A percentile compares a stretch with the other conserved stretches of the same genome.
Conservation (phyloP, 1,140 invertebrate genomes). For the Orius insidiosus region DNA sequence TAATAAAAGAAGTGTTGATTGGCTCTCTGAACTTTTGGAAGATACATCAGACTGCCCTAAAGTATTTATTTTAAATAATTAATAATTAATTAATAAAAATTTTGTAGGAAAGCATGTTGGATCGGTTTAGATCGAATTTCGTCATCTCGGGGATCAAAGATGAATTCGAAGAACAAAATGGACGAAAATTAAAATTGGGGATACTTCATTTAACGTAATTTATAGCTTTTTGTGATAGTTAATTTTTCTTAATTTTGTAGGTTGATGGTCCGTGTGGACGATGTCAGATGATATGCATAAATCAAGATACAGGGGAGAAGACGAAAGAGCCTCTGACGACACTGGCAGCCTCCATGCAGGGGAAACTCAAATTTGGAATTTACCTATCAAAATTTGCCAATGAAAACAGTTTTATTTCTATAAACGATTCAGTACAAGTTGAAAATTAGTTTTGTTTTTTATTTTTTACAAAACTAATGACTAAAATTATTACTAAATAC, state of each 20-base stretch:
- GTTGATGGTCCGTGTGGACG: slow-evolving; percentile 61
- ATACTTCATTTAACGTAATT: slow-evolving; percentile 43
- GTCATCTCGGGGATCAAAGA: slow-evolving; percentile 28
- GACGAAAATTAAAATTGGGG: slow-evolving; percentile 48
- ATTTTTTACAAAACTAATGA: too few relatives aligned
- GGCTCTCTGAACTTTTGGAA: slow-evolving; percentile 41
- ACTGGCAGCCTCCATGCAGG: slow-evolving; percentile 49
- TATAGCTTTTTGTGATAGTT: background rate
- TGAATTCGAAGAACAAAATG: slow-evolving; percentile 63
- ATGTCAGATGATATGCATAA: slow-evolving; percentile 88
- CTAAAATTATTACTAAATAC: too few relatives aligned
- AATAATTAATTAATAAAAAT: slow-evolving; percentile 9
- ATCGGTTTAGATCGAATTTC: slow-evolving; percentile 39
- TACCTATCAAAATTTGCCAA: slow-evolving; percentile 27
- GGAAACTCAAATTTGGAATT: slow-evolving; percentile 62
- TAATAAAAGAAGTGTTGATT: slow-evolving; percentile 53
- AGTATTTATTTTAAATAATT: slow-evolving; percentile 12
- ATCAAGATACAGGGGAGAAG: slow-evolving; percentile 64
- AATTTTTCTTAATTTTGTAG: slow-evolving; percentile 28
- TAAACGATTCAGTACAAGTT: too few relatives aligned
- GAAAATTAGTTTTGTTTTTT: too few relatives aligned
- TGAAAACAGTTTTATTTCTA: background rate
- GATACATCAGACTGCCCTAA: slow-evolving; percentile 24
- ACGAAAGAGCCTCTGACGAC: slow-evolving; percentile 71
- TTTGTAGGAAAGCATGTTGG: slow-evolving; percentile 29